These are phyloP conservation scores for Euphydryas editha DNA, from an alignment of 2,888 invertebrate genomes.

Conservation along the genomic window DNA sequence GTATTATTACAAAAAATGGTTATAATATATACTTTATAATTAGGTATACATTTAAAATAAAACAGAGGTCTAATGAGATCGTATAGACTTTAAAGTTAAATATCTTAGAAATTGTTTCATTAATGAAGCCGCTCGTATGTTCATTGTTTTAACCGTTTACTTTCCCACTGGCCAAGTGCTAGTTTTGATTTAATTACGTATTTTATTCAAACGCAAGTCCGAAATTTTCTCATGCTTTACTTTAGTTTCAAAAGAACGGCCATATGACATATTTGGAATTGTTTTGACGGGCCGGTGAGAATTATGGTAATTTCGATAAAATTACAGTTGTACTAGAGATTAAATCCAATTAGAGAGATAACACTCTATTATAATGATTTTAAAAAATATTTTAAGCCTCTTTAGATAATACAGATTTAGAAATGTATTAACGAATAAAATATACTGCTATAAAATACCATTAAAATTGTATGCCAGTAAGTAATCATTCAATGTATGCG, in stretches of 20 bases:
- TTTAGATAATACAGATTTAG: background rate
- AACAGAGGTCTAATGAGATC: conserved; percentile 2
- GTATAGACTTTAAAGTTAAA: conserved; percentile 15
- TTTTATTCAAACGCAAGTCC: conserved; percentile 64
- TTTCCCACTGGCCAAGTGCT: conserved; percentile 76
- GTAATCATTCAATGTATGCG: conserved; percentile 45
- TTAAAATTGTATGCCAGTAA: conserved; percentile 23
- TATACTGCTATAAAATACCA: conserved; percentile 11
- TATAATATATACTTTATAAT: background rate
- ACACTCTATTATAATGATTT: background rate
- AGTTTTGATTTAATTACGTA: conserved; percentile 70
- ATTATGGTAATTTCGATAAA: conserved; percentile 16
- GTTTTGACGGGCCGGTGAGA: conserved; percentile 19
- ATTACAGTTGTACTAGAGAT: conserved; percentile 12
- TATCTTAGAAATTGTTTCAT: conserved; percentile 32
- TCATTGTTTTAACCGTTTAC: conserved; percentile 61
- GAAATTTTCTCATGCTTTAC: conserved; percentile 72
- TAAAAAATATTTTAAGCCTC: no score
- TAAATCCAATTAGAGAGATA: conserved; percentile 8
- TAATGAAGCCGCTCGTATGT: conserved; percentile 37
- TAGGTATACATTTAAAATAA: background rate
- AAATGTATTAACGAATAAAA: background rate
- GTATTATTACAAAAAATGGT: background rate
- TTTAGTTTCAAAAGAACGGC: conserved; percentile 65
- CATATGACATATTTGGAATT: conserved; percentile 44